Conservation (phyloP, 2,113 vertebrate species). For the Callipepla californica region DNA sequence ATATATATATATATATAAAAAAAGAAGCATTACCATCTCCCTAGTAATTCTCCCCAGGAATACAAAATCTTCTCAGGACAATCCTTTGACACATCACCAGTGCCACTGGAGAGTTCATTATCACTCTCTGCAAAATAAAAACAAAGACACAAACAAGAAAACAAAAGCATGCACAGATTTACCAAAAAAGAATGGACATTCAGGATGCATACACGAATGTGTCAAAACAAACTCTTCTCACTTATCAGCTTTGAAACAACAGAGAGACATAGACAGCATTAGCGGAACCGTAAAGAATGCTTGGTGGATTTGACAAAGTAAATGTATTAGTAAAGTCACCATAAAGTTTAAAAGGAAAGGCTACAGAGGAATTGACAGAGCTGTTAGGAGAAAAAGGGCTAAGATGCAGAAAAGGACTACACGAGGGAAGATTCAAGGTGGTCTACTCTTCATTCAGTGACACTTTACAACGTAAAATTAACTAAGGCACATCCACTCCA, state of each 20-base stretch:
- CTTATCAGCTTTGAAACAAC: background rate
- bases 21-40: slow-evolving; percentile 88
- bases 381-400: background rate
- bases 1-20: slow-evolving; percentile 27
- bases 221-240: background rate
- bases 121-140: slow-evolving; percentile 88
- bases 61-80: slow-evolving; percentile 98
- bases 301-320: background rate
- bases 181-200: slow-evolving; percentile 4
- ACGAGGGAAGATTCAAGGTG: background rate
- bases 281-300: background rate
- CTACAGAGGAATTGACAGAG: background rate
- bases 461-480: background rate
- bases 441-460: background rate
- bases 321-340: background rate
- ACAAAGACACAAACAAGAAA: background rate
- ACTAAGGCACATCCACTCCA: background rate
- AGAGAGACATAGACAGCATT: background rate
- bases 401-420: background rate
- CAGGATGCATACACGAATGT: background rate
- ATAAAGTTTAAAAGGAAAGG: background rate
- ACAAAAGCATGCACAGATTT: slow-evolving; percentile 19
- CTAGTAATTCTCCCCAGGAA: slow-evolving; percentile 95
- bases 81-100: slow-evolving; percentile 97
- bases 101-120: slow-evolving; percentile 96